These are phyloP conservation scores for Rana temporaria DNA, from an alignment of 2,113 vertebrate species.

Conservation along the genomic window DNA sequence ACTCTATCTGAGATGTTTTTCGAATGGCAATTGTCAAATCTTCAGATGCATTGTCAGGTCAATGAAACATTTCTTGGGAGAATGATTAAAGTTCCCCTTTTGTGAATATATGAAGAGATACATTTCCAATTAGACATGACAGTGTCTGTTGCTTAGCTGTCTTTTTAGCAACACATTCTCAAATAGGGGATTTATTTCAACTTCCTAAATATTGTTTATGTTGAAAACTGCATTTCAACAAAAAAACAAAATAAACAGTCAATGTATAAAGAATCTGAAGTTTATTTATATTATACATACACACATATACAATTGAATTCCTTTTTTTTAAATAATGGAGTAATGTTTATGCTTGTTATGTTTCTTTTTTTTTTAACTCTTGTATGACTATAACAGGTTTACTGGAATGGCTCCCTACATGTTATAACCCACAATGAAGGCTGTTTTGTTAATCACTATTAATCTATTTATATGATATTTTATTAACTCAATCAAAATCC, in stretches of 20 bases:
- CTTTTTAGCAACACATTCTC: constrained; percentile 1
- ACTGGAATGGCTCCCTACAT: too few species aligned
- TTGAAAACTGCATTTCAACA: background rate
- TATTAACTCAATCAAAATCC: background rate
- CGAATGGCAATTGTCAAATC: constrained; percentile 27
- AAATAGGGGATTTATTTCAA: constrained; percentile 12
- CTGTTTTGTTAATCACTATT: background rate
- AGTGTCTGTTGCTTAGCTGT: background rate
- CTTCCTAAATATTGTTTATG: constrained; percentile 17
- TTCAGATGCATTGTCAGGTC: constrained; percentile 40
- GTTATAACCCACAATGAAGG: too few species aligned
- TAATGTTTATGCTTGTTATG: too few species aligned
- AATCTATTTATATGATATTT: background rate
- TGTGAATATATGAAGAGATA: constrained; percentile 30
- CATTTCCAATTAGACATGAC: constrained; percentile 45
- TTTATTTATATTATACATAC: too few species aligned
- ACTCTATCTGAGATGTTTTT: background rate
- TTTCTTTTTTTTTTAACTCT: too few species aligned
- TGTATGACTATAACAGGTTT: too few species aligned
- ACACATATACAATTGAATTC: too few species aligned
- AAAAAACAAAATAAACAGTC: background rate
- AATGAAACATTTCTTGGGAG: constrained; percentile 29
- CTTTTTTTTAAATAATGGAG: too few species aligned
- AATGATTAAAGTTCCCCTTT: constrained; percentile 24
- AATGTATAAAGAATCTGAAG: too few species aligned